Conservation (phyloP, 2,797 vertebrate species). For the Dryobates pubescens region DNA sequence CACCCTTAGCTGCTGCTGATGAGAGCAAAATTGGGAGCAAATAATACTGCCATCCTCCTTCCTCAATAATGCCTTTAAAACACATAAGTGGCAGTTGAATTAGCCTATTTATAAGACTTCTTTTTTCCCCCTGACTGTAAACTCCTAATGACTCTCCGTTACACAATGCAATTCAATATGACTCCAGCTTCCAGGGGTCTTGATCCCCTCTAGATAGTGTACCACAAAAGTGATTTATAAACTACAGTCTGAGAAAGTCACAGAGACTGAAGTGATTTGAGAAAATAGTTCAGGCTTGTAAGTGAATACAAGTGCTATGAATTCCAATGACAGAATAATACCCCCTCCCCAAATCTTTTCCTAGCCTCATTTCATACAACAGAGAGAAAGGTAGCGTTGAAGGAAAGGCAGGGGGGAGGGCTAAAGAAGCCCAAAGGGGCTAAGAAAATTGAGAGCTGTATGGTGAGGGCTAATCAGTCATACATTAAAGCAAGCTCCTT, state of each 20-base stretch:
- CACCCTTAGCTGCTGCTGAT: constrained; percentile 44
- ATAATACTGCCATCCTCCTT: constrained; percentile 53
- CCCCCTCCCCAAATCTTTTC: constrained; percentile 59
- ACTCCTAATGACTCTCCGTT: constrained; percentile 69
- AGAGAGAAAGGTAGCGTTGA: constrained; percentile 58
- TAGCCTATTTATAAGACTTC: constrained; percentile 72
- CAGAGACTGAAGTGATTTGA: constrained; percentile 72
- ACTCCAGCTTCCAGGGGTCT: constrained; percentile 69
- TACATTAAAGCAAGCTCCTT: constrained; percentile 65
- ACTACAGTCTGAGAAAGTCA: constrained; percentile 71
- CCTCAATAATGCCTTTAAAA: constrained; percentile 65
- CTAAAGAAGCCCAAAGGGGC: constrained; percentile 38
- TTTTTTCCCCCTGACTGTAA: constrained; percentile 74
- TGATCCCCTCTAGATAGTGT: constrained; percentile 63
- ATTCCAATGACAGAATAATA: constrained; percentile 75
- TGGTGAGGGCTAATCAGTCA: constrained; percentile 66
- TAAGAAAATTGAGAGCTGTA: constrained; percentile 33
- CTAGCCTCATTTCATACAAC: constrained; percentile 75
- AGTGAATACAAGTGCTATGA: constrained; percentile 77
- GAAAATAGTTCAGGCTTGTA: constrained; percentile 75
- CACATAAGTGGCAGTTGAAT: constrained; percentile 63
- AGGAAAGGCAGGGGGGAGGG: not conserved
- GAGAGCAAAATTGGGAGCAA: constrained; percentile 64
- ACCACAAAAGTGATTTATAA: constrained; percentile 78
- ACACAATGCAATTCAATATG: constrained; percentile 74